A percentile compares a stretch with the other conserved stretches of the same genome.
phyloP scores from a whole-genome alignment of 2,888 invertebrate species.

The Prosopocoilus inquinatus region DNA sequence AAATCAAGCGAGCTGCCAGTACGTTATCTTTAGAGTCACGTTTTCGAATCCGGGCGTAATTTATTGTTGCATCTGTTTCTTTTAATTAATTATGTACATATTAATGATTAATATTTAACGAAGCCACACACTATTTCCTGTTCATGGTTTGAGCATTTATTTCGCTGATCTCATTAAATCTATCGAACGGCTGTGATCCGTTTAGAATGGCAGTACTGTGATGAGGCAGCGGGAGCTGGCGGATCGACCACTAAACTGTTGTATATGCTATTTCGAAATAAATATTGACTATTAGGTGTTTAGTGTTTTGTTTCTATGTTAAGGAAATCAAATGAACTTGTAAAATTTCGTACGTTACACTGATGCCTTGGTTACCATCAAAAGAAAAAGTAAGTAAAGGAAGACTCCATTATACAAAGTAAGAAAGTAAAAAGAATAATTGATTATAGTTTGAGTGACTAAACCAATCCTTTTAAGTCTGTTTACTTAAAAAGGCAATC shows the following conservation, averaged over 20 bases:
- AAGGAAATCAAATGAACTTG: too few relatives aligned
- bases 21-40: too few relatives aligned
- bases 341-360: too few relatives aligned
- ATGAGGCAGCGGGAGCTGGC: constrained; percentile 32
- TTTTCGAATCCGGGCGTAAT: constrained; percentile 2
- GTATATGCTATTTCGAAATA: constrained; percentile 30
- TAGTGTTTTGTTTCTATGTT: too few relatives aligned
- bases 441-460: too few relatives aligned
- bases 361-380: too few relatives aligned
- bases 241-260: constrained; percentile 37
- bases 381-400: too few relatives aligned
- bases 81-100: constrained; percentile 2
- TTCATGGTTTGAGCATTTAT: constrained; percentile 24
- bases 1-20: too few relatives aligned
- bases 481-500: too few relatives aligned
- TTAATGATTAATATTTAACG: neutral
- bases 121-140: constrained; percentile 19
- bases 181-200: constrained; percentile 38
- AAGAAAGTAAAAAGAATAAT: too few relatives aligned
- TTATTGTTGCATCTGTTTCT: constrained; percentile 10
- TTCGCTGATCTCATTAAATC: constrained; percentile 38
- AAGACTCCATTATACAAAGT: too few relatives aligned
- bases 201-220: constrained; percentile 33
- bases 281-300: constrained; percentile 20
- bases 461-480: too few relatives aligned